Conservation (phyloP, 2,113 vertebrate species). For the Myotis davidii region DNA sequence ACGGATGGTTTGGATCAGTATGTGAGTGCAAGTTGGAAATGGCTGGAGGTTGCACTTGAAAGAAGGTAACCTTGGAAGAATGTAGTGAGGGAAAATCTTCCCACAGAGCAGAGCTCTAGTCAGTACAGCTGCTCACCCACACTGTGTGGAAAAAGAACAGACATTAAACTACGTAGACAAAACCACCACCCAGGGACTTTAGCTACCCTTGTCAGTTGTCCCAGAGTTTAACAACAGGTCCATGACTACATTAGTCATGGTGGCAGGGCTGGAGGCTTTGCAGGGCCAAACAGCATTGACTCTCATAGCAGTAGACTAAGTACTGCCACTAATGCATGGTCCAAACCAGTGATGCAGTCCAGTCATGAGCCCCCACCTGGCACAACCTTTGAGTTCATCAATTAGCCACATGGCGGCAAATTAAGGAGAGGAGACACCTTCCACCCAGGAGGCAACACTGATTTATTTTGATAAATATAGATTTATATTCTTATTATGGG, state of each 20-base stretch:
- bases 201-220: too few species aligned
- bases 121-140: background rate
- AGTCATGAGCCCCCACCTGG: accelerated
- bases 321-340: background rate
- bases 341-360: background rate
- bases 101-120: background rate
- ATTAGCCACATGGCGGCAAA: background rate
- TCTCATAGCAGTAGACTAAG: background rate
- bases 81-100: background rate
- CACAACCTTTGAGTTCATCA: background rate
- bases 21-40: background rate
- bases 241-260: background rate
- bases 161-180: background rate
- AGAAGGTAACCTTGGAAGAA: background rate
- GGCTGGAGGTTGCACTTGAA: background rate
- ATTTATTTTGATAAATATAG: background rate
- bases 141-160: background rate
- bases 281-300: too few species aligned
- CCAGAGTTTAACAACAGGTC: background rate
- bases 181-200: background rate
- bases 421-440: background rate
- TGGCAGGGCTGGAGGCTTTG: background rate
- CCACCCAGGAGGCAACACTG: background rate
- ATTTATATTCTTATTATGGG: background rate
- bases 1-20: background rate